Conservation (phyloP, 1,140 invertebrate genomes). For the Drosophila athabasca region DNA sequence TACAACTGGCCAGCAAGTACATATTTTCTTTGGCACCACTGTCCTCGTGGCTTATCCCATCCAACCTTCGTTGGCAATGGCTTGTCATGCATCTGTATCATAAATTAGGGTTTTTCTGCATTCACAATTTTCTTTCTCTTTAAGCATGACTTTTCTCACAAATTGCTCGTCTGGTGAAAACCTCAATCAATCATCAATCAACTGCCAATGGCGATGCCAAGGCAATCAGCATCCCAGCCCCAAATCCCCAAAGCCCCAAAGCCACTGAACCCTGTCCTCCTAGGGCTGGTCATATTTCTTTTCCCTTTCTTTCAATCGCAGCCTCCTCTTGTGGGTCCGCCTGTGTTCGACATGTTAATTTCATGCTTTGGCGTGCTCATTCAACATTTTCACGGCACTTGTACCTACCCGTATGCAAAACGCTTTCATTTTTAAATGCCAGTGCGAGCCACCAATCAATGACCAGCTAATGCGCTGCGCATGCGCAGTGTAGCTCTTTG, state of each 20-base stretch:
- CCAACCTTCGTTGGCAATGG: conserved; percentile 19
- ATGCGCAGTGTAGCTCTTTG: conserved; percentile 34
- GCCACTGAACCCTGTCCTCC: conserved; percentile 51
- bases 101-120: conserved; percentile 37
- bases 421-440: conserved; percentile 66
- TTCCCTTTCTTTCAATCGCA: conserved; percentile 29
- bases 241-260: conserved; percentile 18
- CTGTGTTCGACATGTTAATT: conserved; percentile 64
- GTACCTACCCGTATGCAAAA: conserved; percentile 46
- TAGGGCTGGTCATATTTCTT: conserved; percentile 44
- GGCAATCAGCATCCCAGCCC: conserved; percentile 38
- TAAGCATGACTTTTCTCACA: conserved; percentile 51
- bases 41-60: background rate
- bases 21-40: background rate
- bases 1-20: background rate
- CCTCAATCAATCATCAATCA: conserved; percentile 78
- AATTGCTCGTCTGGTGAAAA: conserved; percentile 64
- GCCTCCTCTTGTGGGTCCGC: background rate
- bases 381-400: conserved; percentile 38
- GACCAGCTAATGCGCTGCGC: conserved; percentile 42
- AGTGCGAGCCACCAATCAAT: conserved; percentile 11
- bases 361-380: conserved; percentile 51
- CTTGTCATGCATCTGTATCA: conserved; percentile 27
- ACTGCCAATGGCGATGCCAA: conserved; percentile 21
- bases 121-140: conserved; percentile 36